Conservation (phyloP, 2,113 vertebrate genomes). For the Sapajus apella region DNA sequence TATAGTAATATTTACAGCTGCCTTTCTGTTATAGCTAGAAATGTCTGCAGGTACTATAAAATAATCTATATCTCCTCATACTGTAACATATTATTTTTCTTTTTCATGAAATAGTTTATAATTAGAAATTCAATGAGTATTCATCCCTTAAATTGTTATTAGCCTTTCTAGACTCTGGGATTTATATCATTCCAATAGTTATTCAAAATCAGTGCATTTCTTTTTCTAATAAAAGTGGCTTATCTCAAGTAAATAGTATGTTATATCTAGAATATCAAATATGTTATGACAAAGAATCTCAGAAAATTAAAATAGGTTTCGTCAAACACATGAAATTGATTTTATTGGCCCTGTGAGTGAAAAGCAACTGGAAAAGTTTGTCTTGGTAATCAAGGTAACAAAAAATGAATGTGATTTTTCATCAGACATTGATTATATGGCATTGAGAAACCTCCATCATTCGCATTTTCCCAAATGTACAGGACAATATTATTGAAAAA, state of each 20-base stretch:
- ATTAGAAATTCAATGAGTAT: neutral
- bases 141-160: neutral
- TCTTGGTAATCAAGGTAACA: neutral
- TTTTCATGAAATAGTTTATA: neutral
- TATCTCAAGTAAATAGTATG: neutral
- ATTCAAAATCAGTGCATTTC: neutral
- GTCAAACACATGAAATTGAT: neutral
- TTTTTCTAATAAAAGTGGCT: conserved; percentile 18
- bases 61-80: neutral
- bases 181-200: neutral
- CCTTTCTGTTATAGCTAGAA: neutral
- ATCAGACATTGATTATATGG: neutral
- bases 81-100: neutral
- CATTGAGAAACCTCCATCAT: neutral
- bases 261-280: neutral
- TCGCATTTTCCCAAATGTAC: neutral
- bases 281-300: neutral
- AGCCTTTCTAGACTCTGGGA: neutral
- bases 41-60: neutral
- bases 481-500: neutral
- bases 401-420: neutral
- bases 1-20: neutral
- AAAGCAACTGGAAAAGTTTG: neutral
- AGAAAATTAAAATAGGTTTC: conserved; percentile 26
- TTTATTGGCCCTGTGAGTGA: neutral